Base-by-base conservation (phyloP, 2,113 vertebrate species). In the Nesospiza acunhae region DNA sequence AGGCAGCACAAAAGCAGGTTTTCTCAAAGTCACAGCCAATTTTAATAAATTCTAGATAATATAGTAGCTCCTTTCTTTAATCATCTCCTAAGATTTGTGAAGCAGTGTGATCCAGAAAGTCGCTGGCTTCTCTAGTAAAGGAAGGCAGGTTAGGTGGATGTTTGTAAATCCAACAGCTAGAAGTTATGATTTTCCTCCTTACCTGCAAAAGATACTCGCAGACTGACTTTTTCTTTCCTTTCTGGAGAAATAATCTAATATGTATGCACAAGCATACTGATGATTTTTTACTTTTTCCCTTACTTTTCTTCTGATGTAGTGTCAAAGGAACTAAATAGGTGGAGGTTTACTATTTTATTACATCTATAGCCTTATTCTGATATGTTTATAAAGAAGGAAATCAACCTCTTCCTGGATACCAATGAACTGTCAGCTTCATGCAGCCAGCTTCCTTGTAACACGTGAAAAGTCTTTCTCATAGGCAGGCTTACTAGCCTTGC, bases 321-420 rank as follows among this genome's bases (percentile, higher is more conserved):
- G 30, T 39, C 49, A 13, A 68, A 92, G 49, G 88, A 94, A 91
- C 3, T 60, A 72, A 74, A 87, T n/a, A 84, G 22, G 44, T 90
- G 31, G 60, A 69, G 30, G 23, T 59, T 93, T 87, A 68, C 39
- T 75, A 70, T 81, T 81, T 92, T 92, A 82, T 84, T 89, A 52
- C 11, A 68, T 56, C 64, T 84, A 16, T 84, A 87, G 21, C 39
- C 18, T 59, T 87, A 44, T 75, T 74, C 69, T 68, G 35, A 87
- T 78, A 82, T 56, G 60, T 94, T 94, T 91, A 64, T 64, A 55
- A 97, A 84, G 83, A 89, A 89, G 80, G 76, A 94, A 96, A 95
- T 91, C 0, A 0, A 95, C 60, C 62, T 72, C 26, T 96, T 94
- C 93, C 93, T 87, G 91, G 69, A 84, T 91, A 92, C 49, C 80